These are phyloP conservation scores for Eulemur macaco DNA, from an alignment of 2,113 vertebrate genomes.

Conservation along the genomic window DNA sequence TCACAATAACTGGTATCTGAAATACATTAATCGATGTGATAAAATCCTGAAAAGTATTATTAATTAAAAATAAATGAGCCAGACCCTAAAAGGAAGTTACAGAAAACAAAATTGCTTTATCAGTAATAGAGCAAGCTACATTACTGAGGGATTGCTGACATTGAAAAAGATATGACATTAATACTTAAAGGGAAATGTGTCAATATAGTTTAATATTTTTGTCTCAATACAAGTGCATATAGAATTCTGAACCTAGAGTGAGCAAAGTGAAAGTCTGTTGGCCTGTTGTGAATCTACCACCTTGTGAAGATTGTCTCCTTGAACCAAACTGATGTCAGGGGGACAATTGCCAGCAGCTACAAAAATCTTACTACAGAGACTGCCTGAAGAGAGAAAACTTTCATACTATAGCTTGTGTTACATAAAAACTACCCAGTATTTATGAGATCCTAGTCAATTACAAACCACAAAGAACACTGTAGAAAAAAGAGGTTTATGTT, in stretches of 20 bases:
- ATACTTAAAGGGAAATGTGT: conserved; percentile 49
- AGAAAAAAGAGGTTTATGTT: not conserved
- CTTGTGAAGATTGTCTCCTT: conserved; percentile 56
- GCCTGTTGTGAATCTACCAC: not conserved
- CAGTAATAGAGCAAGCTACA: not conserved
- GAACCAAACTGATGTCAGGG: not conserved
- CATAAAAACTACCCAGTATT: not conserved
- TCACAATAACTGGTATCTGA: not conserved
- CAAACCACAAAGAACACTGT: conserved; percentile 28
- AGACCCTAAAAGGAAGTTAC: conserved; percentile 34
- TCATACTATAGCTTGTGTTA: not conserved
- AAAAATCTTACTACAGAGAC: not conserved
- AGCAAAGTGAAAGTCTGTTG: not conserved
- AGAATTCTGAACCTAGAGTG: conserved; percentile 19
- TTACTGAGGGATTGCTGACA: conserved; percentile 55
- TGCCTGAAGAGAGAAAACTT: not conserved
- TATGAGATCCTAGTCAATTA: not conserved
- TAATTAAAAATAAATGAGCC: conserved; percentile 76
- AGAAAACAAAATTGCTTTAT: conserved; percentile 62
- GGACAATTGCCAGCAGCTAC: not conserved
- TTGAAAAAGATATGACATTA: conserved; percentile 9
- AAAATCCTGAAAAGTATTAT: conserved; percentile 20
- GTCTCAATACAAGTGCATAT: conserved; percentile 32
- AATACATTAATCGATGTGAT: not conserved
- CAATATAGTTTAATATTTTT: conserved; percentile 55